Percentiles rank a stretch among this genome's conserved stretches.
These are phyloP conservation scores for Platysternon megacephalum DNA, from an alignment of 2,113 vertebrate genomes.

Conservation along the genomic window DNA sequence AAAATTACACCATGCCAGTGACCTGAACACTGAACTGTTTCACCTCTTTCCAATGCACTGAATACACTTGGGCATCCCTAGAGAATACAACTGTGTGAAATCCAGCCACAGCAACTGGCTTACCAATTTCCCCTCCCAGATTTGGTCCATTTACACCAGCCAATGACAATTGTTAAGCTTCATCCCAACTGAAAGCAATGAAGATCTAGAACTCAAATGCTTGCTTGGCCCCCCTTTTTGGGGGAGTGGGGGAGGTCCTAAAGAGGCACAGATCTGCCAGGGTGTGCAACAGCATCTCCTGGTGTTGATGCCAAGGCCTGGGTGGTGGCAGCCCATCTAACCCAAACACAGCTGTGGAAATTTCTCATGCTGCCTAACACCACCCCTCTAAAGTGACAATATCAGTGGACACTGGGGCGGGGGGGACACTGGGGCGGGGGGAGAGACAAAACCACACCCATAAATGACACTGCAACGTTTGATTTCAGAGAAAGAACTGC, in stretches of 20 bases:
- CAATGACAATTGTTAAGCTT: not conserved
- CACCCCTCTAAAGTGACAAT: not conserved
- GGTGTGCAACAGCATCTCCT: not conserved
- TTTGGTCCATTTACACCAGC: not conserved
- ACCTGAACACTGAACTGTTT: not conserved
- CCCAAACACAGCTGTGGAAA: not conserved
- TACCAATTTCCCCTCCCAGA: not conserved
- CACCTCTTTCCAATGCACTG: not conserved
- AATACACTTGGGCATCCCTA: not conserved
- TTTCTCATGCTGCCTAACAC: accelerated
- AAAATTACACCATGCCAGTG: not conserved
- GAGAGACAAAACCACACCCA: not conserved
- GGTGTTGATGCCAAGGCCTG: not conserved
- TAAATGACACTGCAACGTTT: not conserved
- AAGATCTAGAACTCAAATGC: not conserved
- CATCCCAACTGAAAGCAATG: not conserved
- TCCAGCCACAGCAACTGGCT: not conserved
- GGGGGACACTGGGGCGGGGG: not conserved
- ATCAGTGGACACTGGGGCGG: not conserved
- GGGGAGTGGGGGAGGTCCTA: too few relatives aligned
- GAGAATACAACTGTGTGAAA: not conserved
- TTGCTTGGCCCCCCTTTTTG: not conserved
- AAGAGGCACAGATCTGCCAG: not conserved
- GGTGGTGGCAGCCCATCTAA: not conserved
- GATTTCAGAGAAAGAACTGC: not conserved